These are phyloP conservation scores for Eumacrocentrus americanus DNA, from an alignment of 2,888 invertebrate species.

Conservation along the genomic window DNA sequence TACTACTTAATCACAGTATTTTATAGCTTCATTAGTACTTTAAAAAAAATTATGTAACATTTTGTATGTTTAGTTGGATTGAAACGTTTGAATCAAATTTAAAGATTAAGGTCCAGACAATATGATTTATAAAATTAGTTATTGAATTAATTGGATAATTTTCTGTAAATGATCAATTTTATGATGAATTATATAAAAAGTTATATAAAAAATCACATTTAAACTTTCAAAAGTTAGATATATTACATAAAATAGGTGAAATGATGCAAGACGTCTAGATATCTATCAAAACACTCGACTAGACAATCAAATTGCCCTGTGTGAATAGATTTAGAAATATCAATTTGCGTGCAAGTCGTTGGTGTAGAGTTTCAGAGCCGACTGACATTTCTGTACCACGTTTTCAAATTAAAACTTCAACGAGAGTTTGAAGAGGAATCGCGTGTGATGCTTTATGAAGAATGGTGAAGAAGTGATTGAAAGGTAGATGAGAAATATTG, in stretches of 20 bases:
- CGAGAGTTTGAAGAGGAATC: neutral
- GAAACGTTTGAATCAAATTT: neutral
- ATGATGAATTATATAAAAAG: too few relatives aligned
- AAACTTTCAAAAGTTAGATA: neutral
- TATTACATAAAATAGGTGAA: neutral
- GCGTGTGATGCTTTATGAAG: neutral
- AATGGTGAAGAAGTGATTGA: slow-evolving; percentile 32
- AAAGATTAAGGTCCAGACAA: neutral
- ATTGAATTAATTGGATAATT: too few relatives aligned
- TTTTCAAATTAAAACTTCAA: slow-evolving; percentile 12
- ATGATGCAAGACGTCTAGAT: neutral
- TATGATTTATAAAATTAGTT: too few relatives aligned
- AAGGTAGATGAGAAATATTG: slow-evolving; percentile 37
- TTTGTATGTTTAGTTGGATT: too few relatives aligned
- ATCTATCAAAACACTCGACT: neutral
- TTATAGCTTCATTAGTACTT: neutral
- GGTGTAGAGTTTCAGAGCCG: neutral
- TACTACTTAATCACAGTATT: neutral
- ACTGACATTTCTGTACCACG: slow-evolving; percentile 15
- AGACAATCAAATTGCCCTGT: neutral
- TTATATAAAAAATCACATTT: neutral
- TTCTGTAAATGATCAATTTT: too few relatives aligned
- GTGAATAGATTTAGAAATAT: slow-evolving; percentile 14
- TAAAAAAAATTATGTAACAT: too few relatives aligned
- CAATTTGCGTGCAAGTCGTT: slow-evolving; percentile 2